These are phyloP conservation scores for Melanotaenia parkinsoni DNA, from an alignment of 2,797 vertebrate species.

Conservation along the genomic window DNA sequence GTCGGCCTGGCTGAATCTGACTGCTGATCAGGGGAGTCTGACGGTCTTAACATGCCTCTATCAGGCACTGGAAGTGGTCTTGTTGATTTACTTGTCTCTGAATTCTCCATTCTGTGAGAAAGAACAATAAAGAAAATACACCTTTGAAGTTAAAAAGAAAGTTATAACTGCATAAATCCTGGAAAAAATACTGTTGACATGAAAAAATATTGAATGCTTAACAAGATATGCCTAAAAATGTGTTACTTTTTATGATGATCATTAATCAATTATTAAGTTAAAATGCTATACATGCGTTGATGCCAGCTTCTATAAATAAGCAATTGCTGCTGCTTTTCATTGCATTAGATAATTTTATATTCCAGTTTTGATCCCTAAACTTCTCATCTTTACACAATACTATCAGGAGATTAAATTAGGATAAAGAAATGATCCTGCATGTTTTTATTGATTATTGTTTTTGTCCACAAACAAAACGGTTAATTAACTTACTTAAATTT, in stretches of 20 bases:
- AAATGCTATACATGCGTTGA: not conserved
- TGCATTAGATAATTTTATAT: not conserved
- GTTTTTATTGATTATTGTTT: no score
- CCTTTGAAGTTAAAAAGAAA: not conserved
- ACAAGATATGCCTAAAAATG: not conserved
- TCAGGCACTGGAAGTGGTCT: slow-evolving; percentile 38
- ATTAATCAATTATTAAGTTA: not conserved
- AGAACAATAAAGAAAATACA: not conserved
- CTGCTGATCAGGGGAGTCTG: slow-evolving; percentile 44
- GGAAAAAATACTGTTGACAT: not conserved
- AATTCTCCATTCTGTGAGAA: slow-evolving; percentile 69
- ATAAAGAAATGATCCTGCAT: no score
- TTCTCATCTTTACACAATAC: not conserved
- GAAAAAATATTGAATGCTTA: not conserved
- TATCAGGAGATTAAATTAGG: not conserved
- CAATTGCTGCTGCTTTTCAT: not conserved
- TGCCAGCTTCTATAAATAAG: not conserved
- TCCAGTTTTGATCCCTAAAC: not conserved
- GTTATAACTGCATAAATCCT: no score
- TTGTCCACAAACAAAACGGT: no score
- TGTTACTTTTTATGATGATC: not conserved
- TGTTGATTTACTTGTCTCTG: slow-evolving; percentile 46
- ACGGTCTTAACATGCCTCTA: slow-evolving; percentile 29
- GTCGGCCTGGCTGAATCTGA: slow-evolving; percentile 59
- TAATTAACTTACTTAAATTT: no score